phyloP scores from a whole-genome alignment of 2,797 vertebrate genomes.

The Selene dorsalis region DNA sequence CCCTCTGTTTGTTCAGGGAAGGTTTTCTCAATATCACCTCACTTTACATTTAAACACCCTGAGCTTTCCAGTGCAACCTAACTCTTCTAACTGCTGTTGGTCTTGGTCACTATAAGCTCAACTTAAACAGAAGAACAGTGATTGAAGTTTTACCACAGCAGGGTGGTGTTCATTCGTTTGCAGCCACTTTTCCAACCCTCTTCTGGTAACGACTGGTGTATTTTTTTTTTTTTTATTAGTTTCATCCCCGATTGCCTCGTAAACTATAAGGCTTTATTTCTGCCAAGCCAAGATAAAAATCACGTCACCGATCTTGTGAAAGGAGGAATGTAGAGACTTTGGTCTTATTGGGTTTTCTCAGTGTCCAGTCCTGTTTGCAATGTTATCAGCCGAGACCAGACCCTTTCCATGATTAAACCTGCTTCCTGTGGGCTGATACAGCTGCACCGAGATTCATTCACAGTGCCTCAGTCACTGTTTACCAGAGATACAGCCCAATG shows the following conservation, averaged over 20 bases:
- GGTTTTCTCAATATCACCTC: slow-evolving; percentile 24
- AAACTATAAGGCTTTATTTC: slow-evolving; percentile 29
- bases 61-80: slow-evolving; percentile 6
- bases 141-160: not conserved
- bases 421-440: slow-evolving; percentile 48
- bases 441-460: slow-evolving; percentile 44
- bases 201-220: not conserved
- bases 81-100: not conserved
- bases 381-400: slow-evolving; percentile 73
- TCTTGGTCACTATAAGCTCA: not conserved
- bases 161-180: slow-evolving; percentile 3
- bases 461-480: slow-evolving; percentile 17
- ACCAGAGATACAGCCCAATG: slow-evolving; percentile 20
- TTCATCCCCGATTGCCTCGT: slow-evolving; percentile 21
- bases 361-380: slow-evolving; percentile 34
- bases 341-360: slow-evolving; percentile 50
- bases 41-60: slow-evolving; percentile 2
- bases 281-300: slow-evolving; percentile 32
- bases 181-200: not conserved
- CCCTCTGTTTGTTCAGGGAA: slow-evolving; percentile 38
- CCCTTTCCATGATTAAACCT: slow-evolving; percentile 53
- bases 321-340: slow-evolving; percentile 25
- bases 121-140: slow-evolving; percentile 2
- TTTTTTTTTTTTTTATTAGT: slow-evolving; percentile 13
- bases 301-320: slow-evolving; percentile 46